Base-by-base conservation (phyloP, 2,888 invertebrate species). In the Cordilura impudica region DNA sequence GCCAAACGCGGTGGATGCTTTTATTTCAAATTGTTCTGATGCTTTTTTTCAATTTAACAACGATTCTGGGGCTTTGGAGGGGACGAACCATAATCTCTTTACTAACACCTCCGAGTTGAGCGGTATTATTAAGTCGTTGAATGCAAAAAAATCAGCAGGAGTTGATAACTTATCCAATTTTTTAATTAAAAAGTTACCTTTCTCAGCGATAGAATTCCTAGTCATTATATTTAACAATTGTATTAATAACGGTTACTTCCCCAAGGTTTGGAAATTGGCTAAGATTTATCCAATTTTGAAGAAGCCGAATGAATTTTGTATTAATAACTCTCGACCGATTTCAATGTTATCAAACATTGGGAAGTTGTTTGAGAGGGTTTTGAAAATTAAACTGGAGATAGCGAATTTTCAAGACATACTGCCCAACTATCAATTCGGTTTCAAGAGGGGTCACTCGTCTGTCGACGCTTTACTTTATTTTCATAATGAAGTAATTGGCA, bases 151-250 rank as follows among this genome's bases (percentile, higher is more conserved):
- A 31, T 58, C 58, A 2, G 3, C 58, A 14, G 58, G 60, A 14
- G 4, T 60, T 0, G 49, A 49, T 29, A 23, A 51, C 7, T 45
- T 61, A 2, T 71, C 71, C 2, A 63, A 63, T 19, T 45, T 31
- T 61, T 5, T 29, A 26, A 60, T 47, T 26, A 47, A 60, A 23
- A 60, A 16, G 16, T 16, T 45, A 45, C 60, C 43, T 1, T 12
- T 7, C 12, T 63, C 19, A 14, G 18, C 19, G 14, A 14, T 19
- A 47, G 2, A 16, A 35, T n/a, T 16, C 1, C 35, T 76, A 23
- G 43, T 65, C 1, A 18, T 70, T 3, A 69, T 75, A 21, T 61
- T 51, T 14, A 75, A 69, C 35, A 63, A 70, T 35, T 76, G 70
- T 29, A 12, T 70, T 1, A 69, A 70, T 16, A 70, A 65, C 18